Percentiles rank a stretch among this genome's conserved stretches.
Conservation (phyloP, 2,113 vertebrate species). For the Epinephelus cyanopodus region DNA sequence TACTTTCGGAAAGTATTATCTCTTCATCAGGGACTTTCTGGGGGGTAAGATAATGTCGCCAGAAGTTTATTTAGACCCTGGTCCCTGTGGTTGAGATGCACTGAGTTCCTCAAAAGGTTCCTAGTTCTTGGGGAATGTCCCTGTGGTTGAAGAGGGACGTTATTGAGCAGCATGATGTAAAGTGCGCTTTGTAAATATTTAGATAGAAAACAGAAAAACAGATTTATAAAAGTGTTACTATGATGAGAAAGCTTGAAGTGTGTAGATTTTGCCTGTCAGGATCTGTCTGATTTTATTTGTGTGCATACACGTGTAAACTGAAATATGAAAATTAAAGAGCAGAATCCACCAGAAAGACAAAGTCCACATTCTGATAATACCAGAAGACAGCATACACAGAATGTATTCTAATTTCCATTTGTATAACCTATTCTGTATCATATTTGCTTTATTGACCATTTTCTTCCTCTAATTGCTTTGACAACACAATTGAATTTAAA, state of each 20-base stretch:
- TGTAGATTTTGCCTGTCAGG: not conserved
- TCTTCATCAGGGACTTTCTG: too few species aligned
- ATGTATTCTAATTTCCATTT: not conserved
- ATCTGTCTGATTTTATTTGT: not conserved
- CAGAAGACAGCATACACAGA: too few species aligned
- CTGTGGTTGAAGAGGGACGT: not conserved
- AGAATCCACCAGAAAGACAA: not conserved
- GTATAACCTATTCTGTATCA: not conserved
- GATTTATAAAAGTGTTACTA: constrained; percentile 9
- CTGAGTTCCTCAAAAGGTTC: too few species aligned
- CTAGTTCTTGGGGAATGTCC: too few species aligned
- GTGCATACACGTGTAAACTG: not conserved
- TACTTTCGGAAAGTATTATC: too few species aligned
- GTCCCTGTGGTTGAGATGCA: too few species aligned
- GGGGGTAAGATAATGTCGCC: too few species aligned
- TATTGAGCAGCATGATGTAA: not conserved
- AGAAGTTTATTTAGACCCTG: too few species aligned
- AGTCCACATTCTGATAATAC: too few species aligned
- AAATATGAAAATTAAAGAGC: not conserved
- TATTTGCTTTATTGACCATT: not conserved
- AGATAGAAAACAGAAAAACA: not conserved
- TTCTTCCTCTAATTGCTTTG: not conserved
- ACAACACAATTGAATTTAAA: not conserved
- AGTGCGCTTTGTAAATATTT: not conserved
- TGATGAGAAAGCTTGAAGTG: not conserved